A percentile compares a stretch with the other conserved stretches of the same genome.
These are phyloP conservation scores for Sebastes iracundus DNA, from an alignment of 2,797 vertebrate species.

Conservation along the genomic window DNA sequence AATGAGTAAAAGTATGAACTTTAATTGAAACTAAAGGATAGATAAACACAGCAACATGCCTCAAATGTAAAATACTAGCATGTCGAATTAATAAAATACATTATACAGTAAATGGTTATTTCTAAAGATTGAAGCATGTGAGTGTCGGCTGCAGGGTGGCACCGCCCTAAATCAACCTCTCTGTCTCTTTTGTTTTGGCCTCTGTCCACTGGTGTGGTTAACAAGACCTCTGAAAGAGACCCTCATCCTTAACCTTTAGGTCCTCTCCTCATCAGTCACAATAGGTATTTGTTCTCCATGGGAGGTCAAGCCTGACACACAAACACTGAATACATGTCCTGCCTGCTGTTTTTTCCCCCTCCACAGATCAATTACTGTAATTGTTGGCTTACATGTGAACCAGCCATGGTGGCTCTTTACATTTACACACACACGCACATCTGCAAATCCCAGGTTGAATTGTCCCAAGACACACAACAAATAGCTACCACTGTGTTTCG, in stretches of 20 bases:
- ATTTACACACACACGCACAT: slow-evolving; percentile 28
- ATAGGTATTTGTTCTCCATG: slow-evolving; percentile 66
- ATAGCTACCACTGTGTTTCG: slow-evolving; percentile 29
- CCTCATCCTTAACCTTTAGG: slow-evolving; percentile 52
- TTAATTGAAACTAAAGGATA: not conserved
- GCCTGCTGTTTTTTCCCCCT: not conserved
- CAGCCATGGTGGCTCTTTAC: slow-evolving; percentile 19
- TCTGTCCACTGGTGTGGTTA: slow-evolving; percentile 48
- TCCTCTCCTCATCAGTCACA: slow-evolving; percentile 58
- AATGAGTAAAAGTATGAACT: not conserved
- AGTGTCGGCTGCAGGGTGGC: slow-evolving; percentile 4
- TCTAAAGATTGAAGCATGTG: not conserved
- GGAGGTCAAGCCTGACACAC: slow-evolving; percentile 66
- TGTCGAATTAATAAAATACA: not conserved
- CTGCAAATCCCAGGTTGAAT: slow-evolving; percentile 45
- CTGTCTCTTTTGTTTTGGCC: slow-evolving; percentile 50
- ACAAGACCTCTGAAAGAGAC: slow-evolving; percentile 56
- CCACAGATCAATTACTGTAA: slow-evolving; percentile 65
- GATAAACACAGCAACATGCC: not conserved
- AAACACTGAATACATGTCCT: slow-evolving; percentile 44
- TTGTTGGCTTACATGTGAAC: slow-evolving; percentile 53
- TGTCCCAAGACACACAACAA: slow-evolving; percentile 40
- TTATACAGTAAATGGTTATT: not conserved
- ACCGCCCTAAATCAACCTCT: slow-evolving; percentile 50
- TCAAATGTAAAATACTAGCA: not conserved